These are phyloP conservation scores for Julus scanicus DNA, from an alignment of 2,888 invertebrate genomes.

Conservation along the genomic window DNA sequence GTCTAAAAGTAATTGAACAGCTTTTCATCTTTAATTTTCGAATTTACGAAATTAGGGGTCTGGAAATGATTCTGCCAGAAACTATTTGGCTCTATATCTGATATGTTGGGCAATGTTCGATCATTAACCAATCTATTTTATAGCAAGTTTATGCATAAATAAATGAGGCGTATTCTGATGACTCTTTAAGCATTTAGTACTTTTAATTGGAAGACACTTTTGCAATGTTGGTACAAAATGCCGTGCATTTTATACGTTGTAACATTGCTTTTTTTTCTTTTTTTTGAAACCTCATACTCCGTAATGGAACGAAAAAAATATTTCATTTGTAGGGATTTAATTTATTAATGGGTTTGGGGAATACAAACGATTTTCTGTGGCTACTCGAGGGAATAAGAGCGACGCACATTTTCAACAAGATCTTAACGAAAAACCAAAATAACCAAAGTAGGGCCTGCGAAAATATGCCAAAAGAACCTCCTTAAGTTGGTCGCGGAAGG, in stretches of 20 bases:
- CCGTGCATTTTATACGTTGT: not conserved
- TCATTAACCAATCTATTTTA: no score
- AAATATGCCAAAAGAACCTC: not conserved
- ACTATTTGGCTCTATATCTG: no score
- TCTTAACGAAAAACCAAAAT: conserved; percentile 3
- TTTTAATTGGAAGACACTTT: not conserved
- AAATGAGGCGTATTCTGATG: not conserved
- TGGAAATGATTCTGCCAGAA: no score
- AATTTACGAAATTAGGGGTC: no score
- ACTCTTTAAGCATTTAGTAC: not conserved
- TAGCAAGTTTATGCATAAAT: not conserved
- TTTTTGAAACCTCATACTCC: not conserved
- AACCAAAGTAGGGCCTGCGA: not conserved
- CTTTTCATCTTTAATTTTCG: no score
- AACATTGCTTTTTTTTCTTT: not conserved
- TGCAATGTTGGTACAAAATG: not conserved
- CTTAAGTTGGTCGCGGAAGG: not conserved
- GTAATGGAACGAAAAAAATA: not conserved
- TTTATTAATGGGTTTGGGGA: conserved; percentile 48
- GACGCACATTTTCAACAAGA: not conserved
- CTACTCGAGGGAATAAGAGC: not conserved
- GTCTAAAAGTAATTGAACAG: no score
- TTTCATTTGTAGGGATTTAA: conserved; percentile 17
- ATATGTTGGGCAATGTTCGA: no score
- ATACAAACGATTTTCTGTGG: not conserved